Evolutionary conservation across 2,113 vertebrate species (phyloP), one percentile per base, ranked within the genome.

Genomic region (Opisthocomus hoazin): DNA sequence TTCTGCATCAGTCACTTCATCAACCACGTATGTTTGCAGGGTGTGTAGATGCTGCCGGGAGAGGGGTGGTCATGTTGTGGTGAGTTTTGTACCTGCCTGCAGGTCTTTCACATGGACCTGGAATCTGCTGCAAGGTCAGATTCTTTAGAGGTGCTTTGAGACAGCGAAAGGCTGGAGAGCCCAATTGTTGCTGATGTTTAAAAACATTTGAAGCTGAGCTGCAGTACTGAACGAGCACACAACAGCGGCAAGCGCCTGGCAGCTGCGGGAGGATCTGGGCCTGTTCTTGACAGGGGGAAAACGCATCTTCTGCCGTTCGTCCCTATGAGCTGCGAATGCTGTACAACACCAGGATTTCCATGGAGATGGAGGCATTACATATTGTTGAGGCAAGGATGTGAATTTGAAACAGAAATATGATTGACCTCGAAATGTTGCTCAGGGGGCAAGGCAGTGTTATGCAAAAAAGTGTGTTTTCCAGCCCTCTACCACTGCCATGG

Each of bases 401-500:
- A 93, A 92, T 96, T 95, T 94, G 89, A 88, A 96, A 87, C n/a
- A 93, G 91, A 97, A 96, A 94, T 82, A 81, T 53, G 84, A 90
- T 66, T 61, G 74, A 86, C 90, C 80, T 95, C 32, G 2, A 96
- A 96, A 39, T 41, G 73, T 22, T 77, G 46, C 78, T 96, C 22
- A 63, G 91, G 64, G 75, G 45, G 48, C 54, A 64, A 64, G 45
- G 77, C 53, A 82, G 64, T 75, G 46, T 46, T 91, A 84, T 30
- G 81, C 15, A 87, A 79, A 84, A 68, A 81, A 83, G 39, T 24
- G 6, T 69, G 29, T 65, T 91, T 96, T 83, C 18, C 54, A 93
- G 24, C 54, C 51, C 24, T 82, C 39, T 87, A 85, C 75, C 79
- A 63, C 45, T 26, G 19, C 27, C 24, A 51, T 20, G 29, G 39